A percentile compares a stretch with the other conserved stretches of the same genome.
Conservation (phyloP, 2,113 vertebrate genomes). For the Leptodactylus fuscus region DNA sequence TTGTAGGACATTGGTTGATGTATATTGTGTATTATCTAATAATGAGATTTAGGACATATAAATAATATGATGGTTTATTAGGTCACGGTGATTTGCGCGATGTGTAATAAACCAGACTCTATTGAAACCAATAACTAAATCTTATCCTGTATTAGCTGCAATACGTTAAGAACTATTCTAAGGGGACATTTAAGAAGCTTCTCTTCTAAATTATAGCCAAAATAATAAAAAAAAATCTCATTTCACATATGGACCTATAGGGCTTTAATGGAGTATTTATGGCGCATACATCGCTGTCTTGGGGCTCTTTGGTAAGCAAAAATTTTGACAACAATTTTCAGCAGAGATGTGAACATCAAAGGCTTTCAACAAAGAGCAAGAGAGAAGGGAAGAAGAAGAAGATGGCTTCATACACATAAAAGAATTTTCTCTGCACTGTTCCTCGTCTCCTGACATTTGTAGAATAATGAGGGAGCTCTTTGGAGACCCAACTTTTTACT, state of each 20-base stretch:
- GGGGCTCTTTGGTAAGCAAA: constrained; percentile 15
- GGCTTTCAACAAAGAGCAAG: constrained; percentile 2
- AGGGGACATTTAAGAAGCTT: background rate
- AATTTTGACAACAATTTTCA: constrained; percentile 26
- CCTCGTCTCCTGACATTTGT: constrained; percentile 46
- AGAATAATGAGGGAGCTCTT: constrained; percentile 38
- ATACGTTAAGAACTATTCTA: background rate
- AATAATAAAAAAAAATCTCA: background rate
- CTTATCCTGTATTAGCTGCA: background rate
- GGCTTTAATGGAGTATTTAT: constrained; percentile 3
- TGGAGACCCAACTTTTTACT: constrained; percentile 7
- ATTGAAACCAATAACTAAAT: background rate
- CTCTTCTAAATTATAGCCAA: background rate
- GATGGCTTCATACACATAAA: constrained; percentile 45
- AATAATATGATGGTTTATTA: background rate
- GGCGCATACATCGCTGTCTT: background rate
- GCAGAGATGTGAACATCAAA: constrained; percentile 41
- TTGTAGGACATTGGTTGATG: background rate
- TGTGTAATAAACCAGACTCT: background rate
- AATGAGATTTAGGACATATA: background rate
- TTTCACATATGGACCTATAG: background rate
- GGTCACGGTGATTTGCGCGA: background rate
- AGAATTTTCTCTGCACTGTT: constrained; percentile 6
- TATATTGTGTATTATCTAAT: background rate
- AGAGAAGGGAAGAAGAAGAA: constrained; percentile 9